These are phyloP conservation scores for Synodontis membranacea DNA, from an alignment of 2,113 vertebrate species.

Conservation along the genomic window DNA sequence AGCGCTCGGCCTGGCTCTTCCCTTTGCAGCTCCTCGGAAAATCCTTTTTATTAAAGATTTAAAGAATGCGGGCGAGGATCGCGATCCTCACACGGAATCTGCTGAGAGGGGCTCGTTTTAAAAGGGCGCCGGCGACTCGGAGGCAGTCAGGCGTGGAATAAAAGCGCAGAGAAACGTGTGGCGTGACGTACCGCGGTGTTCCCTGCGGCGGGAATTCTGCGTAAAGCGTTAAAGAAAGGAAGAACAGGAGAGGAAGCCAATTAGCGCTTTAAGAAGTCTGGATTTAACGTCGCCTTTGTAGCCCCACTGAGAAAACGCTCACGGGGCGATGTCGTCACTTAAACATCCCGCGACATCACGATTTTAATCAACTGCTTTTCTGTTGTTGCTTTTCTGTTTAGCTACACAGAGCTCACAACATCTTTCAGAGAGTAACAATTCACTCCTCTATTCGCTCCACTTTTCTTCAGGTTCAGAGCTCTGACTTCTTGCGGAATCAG, in stretches of 20 bases:
- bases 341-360: no score
- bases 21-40: constrained; percentile 20
- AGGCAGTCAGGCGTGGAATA: background rate
- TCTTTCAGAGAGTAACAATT: no score
- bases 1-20: constrained; percentile 26
- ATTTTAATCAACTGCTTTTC: no score
- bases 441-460: no score
- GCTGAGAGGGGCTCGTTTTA: background rate
- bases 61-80: background rate
- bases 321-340: background rate
- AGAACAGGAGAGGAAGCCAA: background rate
- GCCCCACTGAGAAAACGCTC: background rate
- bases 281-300: background rate
- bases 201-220: background rate
- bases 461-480: no score
- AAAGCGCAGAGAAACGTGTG: background rate
- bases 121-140: background rate
- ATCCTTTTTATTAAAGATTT: constrained; percentile 48
- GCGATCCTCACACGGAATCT: background rate
- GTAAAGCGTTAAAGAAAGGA: background rate
- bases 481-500: no score
- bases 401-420: no score
- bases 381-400: no score
- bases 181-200: background rate
- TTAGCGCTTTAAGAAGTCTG: background rate